Conservation (phyloP, 2,888 invertebrate genomes). For the Troides aeacus region DNA sequence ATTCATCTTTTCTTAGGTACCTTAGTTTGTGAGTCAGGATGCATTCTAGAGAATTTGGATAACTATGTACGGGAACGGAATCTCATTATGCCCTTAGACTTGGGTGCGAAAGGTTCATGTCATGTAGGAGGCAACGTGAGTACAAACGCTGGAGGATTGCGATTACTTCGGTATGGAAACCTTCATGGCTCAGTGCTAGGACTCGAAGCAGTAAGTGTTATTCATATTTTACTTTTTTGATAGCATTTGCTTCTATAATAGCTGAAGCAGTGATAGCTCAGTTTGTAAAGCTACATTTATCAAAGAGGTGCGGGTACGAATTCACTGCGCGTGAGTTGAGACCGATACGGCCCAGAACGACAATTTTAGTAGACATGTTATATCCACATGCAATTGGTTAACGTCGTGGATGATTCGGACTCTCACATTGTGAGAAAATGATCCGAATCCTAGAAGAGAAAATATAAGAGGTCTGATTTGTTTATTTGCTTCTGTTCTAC, state of each 20-base stretch:
- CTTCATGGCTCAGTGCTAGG: constrained; percentile 95
- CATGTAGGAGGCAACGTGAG: constrained; percentile 97
- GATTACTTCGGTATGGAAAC: constrained; percentile 97
- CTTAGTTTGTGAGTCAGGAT: constrained; percentile 94
- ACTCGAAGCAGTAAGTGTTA: constrained; percentile 89
- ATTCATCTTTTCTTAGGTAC: constrained; percentile 76
- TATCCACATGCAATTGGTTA: no score
- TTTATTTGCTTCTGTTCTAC: not conserved
- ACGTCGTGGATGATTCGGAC: no score
- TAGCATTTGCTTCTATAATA: no score
- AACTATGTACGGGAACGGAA: constrained; percentile 84
- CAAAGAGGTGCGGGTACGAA: no score
- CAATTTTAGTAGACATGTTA: no score
- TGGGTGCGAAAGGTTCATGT: constrained; percentile 97
- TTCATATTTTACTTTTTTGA: no score
- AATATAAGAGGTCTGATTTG: not conserved
- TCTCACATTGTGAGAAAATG: no score
- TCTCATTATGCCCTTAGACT: constrained; percentile 96
- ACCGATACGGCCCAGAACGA: no score
- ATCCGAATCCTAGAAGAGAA: no score
- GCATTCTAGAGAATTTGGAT: constrained; percentile 93
- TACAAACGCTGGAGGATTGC: constrained; percentile 97
- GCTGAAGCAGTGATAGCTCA: no score
- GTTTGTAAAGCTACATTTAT: no score
- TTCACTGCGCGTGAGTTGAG: no score